These are phyloP conservation scores for Myiozetetes cayanensis DNA, from an alignment of 2,113 vertebrate genomes.

Conservation along the genomic window DNA sequence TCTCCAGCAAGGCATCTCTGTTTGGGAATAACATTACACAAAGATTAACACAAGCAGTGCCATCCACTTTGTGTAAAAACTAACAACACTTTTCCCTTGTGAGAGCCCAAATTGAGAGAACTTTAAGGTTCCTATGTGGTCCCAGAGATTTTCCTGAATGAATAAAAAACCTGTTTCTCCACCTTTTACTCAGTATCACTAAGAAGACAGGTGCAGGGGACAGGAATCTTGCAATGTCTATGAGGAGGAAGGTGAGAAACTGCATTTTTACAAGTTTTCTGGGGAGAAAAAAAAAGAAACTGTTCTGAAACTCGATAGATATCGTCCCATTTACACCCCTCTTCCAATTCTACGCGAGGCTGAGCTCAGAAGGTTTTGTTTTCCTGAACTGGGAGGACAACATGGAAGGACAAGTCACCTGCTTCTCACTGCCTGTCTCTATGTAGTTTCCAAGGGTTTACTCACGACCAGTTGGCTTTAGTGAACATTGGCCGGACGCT, in stretches of 20 bases:
- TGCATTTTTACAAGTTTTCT: neutral
- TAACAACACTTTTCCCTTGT: neutral
- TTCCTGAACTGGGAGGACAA: neutral
- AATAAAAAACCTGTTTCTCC: neutral
- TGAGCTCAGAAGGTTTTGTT: neutral
- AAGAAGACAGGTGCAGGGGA: neutral
- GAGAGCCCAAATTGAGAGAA: neutral
- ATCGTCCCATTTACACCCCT: neutral
- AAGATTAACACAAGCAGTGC: neutral
- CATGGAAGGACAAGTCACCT: neutral
- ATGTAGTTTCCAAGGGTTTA: slow-evolving; percentile 12
- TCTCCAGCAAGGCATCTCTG: slow-evolving; percentile 78
- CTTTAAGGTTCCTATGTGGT: neutral
- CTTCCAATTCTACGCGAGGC: neutral
- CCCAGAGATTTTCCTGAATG: neutral
- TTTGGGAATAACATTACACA: neutral
- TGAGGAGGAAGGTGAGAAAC: neutral
- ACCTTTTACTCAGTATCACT: neutral
- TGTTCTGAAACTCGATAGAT: neutral
- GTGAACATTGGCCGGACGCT: slow-evolving; percentile 92
- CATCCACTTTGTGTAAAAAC: neutral
- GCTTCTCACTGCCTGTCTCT: neutral
- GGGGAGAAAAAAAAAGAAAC: fast-evolving
- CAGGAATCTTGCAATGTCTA: neutral
- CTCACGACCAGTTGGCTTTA: slow-evolving; percentile 92